phyloP scores from a whole-genome alignment of 2,797 vertebrate genomes.

The Threskiornis aethiopicus region DNA sequence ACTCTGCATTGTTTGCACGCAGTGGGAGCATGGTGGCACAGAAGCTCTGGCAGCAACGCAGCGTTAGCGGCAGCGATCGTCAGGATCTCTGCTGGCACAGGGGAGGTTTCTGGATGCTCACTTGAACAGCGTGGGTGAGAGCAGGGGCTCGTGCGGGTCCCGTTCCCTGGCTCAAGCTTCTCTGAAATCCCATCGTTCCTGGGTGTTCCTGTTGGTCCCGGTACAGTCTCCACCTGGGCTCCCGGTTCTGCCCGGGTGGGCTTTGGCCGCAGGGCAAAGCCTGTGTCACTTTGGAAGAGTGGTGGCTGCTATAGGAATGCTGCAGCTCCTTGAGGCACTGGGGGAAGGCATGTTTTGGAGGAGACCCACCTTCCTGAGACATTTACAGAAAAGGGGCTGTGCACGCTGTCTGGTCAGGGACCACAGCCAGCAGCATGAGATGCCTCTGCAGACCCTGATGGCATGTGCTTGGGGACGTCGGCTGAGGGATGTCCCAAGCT shows the following conservation, averaged over 20 bases:
- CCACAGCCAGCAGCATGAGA: neutral
- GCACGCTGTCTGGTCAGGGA: neutral
- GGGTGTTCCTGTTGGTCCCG: too few relatives aligned
- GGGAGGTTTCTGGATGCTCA: neutral
- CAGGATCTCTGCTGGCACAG: neutral
- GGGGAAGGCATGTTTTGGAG: neutral
- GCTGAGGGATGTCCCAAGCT: neutral
- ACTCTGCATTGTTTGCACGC: fast-evolving
- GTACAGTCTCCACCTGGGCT: neutral
- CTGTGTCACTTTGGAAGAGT: neutral
- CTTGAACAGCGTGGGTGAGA: fast-evolving
- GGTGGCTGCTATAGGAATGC: neutral
- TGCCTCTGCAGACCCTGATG: too few relatives aligned
- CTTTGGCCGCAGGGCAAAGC: neutral
- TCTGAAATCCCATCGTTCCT: neutral
- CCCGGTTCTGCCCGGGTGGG: neutral
- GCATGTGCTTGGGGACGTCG: fast-evolving
- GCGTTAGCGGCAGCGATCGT: neutral
- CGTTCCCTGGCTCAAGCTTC: neutral
- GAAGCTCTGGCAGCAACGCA: neutral
- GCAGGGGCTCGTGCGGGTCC: neutral
- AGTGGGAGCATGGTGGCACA: fast-evolving
- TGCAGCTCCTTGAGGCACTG: fast-evolving
- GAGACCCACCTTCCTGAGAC: neutral
- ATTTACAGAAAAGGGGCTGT: neutral